Percentiles rank a stretch among this genome's conserved stretches.
phyloP scores from a whole-genome alignment of 2,888 invertebrate genomes.

The Notodonta ziczac region DNA sequence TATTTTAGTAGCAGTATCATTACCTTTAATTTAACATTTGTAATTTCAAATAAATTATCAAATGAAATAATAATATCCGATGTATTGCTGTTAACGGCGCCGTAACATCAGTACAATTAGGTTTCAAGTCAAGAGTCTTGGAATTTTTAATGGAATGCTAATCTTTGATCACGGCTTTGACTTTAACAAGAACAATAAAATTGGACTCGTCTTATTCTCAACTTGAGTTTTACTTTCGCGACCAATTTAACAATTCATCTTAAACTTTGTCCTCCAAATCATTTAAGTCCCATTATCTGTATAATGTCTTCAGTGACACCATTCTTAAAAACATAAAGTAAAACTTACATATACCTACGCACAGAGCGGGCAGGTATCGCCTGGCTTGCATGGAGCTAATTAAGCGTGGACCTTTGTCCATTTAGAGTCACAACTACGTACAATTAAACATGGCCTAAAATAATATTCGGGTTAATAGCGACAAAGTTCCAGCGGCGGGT shows the following conservation, averaged over 20 bases:
- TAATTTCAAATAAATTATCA: neutral
- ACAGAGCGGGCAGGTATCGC: neutral
- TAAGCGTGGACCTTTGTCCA: slow-evolving; percentile 47
- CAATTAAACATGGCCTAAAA: slow-evolving; percentile 57
- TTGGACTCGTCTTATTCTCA: slow-evolving; percentile 26
- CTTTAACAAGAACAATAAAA: slow-evolving; percentile 27
- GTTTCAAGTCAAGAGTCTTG: slow-evolving; percentile 12
- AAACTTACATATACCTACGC: too few species aligned
- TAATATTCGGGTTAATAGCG: slow-evolving; percentile 55
- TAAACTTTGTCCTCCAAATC: slow-evolving; percentile 26
- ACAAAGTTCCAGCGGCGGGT: slow-evolving; percentile 45
- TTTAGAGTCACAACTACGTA: slow-evolving; percentile 49
- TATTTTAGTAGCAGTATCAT: neutral
- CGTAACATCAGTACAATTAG: slow-evolving; percentile 6
- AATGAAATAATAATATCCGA: neutral
- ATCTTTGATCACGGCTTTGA: slow-evolving; percentile 31
- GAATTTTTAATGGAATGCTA: slow-evolving; percentile 21
- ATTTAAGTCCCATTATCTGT: slow-evolving; percentile 20
- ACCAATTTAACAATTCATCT: slow-evolving; percentile 26
- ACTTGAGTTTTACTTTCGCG: slow-evolving; percentile 27
- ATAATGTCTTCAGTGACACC: slow-evolving; percentile 18
- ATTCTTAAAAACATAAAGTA: slow-evolving; percentile 28
- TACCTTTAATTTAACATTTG: too few species aligned
- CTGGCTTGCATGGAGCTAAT: slow-evolving; percentile 28
- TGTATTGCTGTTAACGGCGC: slow-evolving; percentile 13